Conservation (phyloP, 2,113 vertebrate genomes). For the Triplophysa tibetana region DNA sequence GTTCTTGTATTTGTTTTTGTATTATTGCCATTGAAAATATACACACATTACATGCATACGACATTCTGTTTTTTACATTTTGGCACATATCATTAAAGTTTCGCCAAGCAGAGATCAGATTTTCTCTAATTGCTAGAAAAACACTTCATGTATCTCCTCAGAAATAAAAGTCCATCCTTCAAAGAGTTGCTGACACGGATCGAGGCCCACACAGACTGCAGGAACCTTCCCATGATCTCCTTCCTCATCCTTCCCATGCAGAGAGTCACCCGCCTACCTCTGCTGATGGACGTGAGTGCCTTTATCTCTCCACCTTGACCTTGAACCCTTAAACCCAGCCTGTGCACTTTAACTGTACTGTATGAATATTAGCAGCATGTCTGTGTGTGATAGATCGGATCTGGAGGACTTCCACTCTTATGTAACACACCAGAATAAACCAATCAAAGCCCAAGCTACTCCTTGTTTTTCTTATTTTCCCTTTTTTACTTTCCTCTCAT, state of each 20-base stretch:
- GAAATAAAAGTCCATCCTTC: conserved; percentile 83
- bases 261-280: conserved; percentile 91
- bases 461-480: conserved; percentile 28
- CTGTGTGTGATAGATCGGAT: conserved; percentile 4
- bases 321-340: background rate
- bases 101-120: background rate
- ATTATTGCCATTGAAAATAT: too few species aligned
- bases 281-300: conserved; percentile 93
- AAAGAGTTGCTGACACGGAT: conserved; percentile 87
- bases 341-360: background rate
- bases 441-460: conserved; percentile 19
- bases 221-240: conserved; percentile 95
- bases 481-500: background rate
- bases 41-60: too few species aligned
- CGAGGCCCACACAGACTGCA: conserved; percentile 87
- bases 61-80: too few species aligned
- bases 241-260: conserved; percentile 99
- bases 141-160: conserved; percentile 22
- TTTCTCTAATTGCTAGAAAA: background rate
- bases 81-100: background rate
- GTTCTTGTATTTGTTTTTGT: too few species aligned
- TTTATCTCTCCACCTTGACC: background rate
- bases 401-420: conserved; percentile 53
- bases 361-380: background rate
- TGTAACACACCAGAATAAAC: conserved; percentile 33